Base-by-base conservation (phyloP, 2,797 vertebrate species). In the Phyllotis vaccarum region DNA sequence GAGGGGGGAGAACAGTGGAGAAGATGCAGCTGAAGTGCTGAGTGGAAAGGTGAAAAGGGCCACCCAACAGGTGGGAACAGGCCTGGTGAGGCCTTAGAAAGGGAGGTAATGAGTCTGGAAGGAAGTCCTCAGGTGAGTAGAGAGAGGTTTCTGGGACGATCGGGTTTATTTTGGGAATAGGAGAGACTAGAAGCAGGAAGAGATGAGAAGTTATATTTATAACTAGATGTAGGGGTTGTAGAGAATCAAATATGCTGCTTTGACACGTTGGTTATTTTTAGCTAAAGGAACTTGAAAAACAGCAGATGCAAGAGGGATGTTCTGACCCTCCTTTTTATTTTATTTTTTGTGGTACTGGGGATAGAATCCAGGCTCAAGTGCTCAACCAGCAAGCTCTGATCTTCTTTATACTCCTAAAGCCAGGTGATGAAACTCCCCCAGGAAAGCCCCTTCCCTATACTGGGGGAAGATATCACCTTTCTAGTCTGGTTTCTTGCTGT, bases 131-230 rank as follows among this genome's bases (percentile, higher is more conserved):
- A 86, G 31, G 3, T 3, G 4, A 17, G 37, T 5, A 58, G n/a
- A 66, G 37, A 58, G 46, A 6, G 46, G 56, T 40, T 79, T n/a
- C 56, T 70, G 22, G 91, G 37, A 58, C 0, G 3, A 75, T 64
- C 86, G 64, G 27, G 78, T 31, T 94, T 95, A 40, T 86, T 96
- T 96, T 62, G 34, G 68, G 81, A 52, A 56, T 17, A 91, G 68
- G 19, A 87, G 75, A 94, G 54, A 52, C 56, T n/a, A 75, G 54
- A 75, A 66, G n/a, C 76, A 95, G 85, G 54, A 91, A 93, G 70
- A 94, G 75, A 88, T 22, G 52, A n/a, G 76, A 89, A 93, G 31
- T 21, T 94, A 19, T 64, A 80, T 75, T 85, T 90, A 79, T 87
- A 72, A 80, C 87, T 70, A 79, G 43, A 91, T 49, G 31, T 34